These are phyloP conservation scores for Rhombomys opimus DNA, from an alignment of 2,113 vertebrate genomes.

Conservation along the genomic window DNA sequence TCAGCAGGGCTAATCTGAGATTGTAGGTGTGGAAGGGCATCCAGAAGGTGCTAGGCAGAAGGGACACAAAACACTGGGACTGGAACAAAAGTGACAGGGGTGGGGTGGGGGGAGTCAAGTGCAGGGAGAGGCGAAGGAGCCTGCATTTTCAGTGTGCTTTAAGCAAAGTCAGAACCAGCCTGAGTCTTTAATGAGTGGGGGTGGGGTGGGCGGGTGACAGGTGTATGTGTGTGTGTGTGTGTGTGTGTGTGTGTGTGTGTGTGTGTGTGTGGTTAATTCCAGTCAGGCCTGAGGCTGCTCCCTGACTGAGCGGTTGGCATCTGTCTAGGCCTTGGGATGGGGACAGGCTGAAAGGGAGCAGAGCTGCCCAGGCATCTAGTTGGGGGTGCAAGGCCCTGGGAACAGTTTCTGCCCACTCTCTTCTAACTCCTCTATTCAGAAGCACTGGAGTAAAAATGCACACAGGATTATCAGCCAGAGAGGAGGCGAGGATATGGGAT, in stretches of 20 bases:
- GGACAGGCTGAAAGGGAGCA: not conserved
- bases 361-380: not conserved
- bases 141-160: not conserved
- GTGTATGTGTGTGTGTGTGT: not conserved
- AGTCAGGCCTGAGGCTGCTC: not conserved
- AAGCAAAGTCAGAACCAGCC: not conserved
- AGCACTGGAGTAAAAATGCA: conserved; percentile 68
- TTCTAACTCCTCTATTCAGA: conserved; percentile 66
- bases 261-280: not conserved
- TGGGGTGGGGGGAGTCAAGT: not conserved
- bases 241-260: not conserved
- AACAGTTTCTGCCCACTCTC: not conserved
- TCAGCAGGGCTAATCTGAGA: not conserved
- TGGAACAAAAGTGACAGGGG: not conserved
- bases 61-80: not conserved
- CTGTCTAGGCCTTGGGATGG: not conserved
- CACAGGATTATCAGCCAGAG: conserved; percentile 58
- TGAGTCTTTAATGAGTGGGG: not conserved
- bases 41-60: not conserved
- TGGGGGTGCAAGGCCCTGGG: not conserved
- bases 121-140: not conserved
- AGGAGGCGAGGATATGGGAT: not conserved
- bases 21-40: not conserved
- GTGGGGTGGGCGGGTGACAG: not conserved
- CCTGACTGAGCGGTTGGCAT: not conserved